These are phyloP conservation scores for Seriola aureovittata DNA, from an alignment of 2,113 vertebrate species.

Conservation along the genomic window DNA sequence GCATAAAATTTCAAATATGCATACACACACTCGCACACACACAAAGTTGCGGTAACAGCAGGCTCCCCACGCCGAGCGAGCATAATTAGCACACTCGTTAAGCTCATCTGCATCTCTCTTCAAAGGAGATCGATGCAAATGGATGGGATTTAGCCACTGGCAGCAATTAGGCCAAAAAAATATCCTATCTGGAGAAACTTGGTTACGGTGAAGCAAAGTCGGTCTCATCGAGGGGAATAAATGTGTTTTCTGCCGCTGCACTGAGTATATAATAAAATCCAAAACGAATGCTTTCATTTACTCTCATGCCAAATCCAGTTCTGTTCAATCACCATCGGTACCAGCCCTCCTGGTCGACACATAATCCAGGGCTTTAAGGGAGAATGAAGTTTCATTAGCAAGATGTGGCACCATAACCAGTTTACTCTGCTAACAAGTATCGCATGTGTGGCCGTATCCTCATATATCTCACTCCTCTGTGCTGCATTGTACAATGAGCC, in stretches of 20 bases:
- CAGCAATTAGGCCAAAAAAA: conserved; percentile 78
- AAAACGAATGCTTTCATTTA: conserved; percentile 48
- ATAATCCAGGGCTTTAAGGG: conserved; percentile 28
- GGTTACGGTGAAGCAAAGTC: conserved; percentile 50
- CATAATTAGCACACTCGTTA: conserved; percentile 85
- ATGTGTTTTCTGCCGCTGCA: conserved; percentile 46
- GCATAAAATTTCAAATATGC: conserved; percentile 24
- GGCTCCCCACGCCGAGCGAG: conserved; percentile 59
- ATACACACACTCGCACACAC: conserved; percentile 14
- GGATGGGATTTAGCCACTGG: conserved; percentile 80
- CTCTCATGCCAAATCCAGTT: conserved; percentile 48
- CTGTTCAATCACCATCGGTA: conserved; percentile 43
- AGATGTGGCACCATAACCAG: conserved; percentile 6
- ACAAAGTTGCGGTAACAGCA: conserved; percentile 59
- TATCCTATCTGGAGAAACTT: conserved; percentile 55
- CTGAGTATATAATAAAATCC: conserved; percentile 24
- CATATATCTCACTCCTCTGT: neutral
- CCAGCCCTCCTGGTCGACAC: conserved; percentile 44
- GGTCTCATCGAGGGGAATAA: conserved; percentile 56
- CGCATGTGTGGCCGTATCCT: neutral
- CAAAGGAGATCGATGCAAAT: conserved; percentile 86
- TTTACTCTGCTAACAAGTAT: conserved; percentile 27
- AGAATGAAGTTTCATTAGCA: conserved; percentile 39
- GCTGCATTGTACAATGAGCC: neutral
- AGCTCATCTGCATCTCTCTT: conserved; percentile 85